Conservation (phyloP, 2,113 vertebrate species). For the Hyperopisus bebe region DNA sequence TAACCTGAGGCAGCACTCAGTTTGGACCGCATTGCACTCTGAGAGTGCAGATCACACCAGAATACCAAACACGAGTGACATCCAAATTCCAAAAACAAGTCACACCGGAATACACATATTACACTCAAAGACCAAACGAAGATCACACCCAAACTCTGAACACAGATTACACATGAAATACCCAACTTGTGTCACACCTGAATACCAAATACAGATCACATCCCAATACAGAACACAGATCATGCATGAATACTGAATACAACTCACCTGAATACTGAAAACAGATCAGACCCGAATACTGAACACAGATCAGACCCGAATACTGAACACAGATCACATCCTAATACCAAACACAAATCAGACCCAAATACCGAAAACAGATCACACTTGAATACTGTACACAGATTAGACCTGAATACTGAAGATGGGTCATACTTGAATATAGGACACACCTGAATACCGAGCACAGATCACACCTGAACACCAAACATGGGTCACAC, state of each 20-base stretch:
- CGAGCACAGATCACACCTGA: too few relatives aligned
- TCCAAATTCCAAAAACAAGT: background rate
- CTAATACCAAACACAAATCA: too few relatives aligned
- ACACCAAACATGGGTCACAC: background rate
- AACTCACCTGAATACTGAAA: too few relatives aligned
- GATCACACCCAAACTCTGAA: background rate
- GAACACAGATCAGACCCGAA: too few relatives aligned
- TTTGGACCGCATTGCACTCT: background rate
- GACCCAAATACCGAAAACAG: too few relatives aligned
- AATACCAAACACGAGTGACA: background rate
- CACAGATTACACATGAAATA: background rate
- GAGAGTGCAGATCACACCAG: background rate
- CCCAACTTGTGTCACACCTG: background rate
- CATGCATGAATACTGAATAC: background rate
- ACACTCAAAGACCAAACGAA: background rate
- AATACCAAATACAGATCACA: background rate
- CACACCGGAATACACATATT: background rate
- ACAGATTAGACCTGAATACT: too few relatives aligned
- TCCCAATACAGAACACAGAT: background rate
- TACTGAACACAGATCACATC: too few relatives aligned
- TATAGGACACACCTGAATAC: too few relatives aligned
- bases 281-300: too few relatives aligned
- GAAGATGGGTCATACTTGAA: too few relatives aligned
- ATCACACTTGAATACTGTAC: too few relatives aligned
- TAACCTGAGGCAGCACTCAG: background rate